Evolutionary conservation across 2,113 vertebrate species (phyloP).

Genomic region (Gopherus evgoodei): DNA sequence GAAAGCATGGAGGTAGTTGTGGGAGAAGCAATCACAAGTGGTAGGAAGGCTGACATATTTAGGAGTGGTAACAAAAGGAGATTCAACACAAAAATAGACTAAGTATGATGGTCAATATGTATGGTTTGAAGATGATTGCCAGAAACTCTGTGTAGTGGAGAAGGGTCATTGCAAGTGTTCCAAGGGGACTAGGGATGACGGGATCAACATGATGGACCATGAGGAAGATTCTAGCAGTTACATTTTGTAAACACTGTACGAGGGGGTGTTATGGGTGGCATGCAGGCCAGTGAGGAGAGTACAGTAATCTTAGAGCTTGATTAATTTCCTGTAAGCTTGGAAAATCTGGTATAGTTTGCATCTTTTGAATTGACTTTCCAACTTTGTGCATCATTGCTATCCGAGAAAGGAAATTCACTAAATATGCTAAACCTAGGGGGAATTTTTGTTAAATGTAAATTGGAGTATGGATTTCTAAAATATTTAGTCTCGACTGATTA

Average conservation of each 20-base stretch:
- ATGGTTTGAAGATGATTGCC: too few relatives aligned
- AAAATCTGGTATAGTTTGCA: background rate
- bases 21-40: background rate
- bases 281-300: background rate
- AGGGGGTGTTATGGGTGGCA: background rate
- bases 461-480: conserved; percentile 4
- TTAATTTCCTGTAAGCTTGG: background rate
- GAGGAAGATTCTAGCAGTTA: background rate
- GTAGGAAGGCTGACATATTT: too few relatives aligned
- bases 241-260: background rate
- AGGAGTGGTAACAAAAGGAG: background rate
- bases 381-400: background rate
- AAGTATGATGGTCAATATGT: background rate
- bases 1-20: background rate
- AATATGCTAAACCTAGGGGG: background rate
- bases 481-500: background rate
- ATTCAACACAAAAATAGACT: background rate
- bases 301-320: background rate
- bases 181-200: background rate
- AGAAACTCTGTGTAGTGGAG: background rate
- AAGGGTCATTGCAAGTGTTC: background rate
- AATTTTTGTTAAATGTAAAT: background rate
- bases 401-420: background rate
- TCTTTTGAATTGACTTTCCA: background rate
- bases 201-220: background rate